Conservation (phyloP, 2,797 vertebrate species). For the Megaceryle alcyon region DNA sequence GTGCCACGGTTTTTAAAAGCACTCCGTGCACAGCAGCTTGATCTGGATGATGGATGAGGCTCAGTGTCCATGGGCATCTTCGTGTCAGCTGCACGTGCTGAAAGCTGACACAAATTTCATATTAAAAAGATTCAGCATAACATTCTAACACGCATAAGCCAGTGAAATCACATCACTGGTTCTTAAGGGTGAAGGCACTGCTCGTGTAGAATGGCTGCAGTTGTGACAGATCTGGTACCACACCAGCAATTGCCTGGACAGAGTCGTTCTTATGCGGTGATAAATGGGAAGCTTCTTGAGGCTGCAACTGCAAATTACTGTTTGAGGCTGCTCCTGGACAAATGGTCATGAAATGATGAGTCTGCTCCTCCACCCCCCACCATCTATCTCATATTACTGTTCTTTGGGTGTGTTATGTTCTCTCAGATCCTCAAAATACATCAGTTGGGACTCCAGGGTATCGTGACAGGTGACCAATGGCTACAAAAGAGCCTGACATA, state of each 20-base stretch:
- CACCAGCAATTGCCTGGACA: not conserved
- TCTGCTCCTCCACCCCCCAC: not conserved
- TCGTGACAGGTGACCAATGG: not conserved
- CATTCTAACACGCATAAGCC: fast-evolving
- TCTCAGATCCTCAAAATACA: not conserved
- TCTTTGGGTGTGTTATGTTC: not conserved
- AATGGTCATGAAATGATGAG: not conserved
- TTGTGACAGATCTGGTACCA: not conserved
- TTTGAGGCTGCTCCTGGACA: not conserved
- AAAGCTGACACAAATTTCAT: not conserved
- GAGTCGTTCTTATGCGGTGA: fast-evolving
- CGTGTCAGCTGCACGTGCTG: not conserved
- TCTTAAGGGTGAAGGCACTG: not conserved
- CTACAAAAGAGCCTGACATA: not conserved
- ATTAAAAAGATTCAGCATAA: not conserved
- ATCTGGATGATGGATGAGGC: not conserved
- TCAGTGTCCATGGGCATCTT: not conserved
- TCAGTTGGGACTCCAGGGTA: not conserved
- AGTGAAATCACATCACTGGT: fast-evolving
- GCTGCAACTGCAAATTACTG: not conserved
- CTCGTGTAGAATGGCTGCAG: fast-evolving
- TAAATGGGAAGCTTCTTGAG: not conserved
- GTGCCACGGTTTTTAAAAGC: not conserved
- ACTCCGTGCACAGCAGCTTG: not conserved
- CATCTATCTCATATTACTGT: not conserved